Evolutionary conservation across 2,797 vertebrate species (phyloP).

Genomic region (Pipistrellus pipistrellus): DNA sequence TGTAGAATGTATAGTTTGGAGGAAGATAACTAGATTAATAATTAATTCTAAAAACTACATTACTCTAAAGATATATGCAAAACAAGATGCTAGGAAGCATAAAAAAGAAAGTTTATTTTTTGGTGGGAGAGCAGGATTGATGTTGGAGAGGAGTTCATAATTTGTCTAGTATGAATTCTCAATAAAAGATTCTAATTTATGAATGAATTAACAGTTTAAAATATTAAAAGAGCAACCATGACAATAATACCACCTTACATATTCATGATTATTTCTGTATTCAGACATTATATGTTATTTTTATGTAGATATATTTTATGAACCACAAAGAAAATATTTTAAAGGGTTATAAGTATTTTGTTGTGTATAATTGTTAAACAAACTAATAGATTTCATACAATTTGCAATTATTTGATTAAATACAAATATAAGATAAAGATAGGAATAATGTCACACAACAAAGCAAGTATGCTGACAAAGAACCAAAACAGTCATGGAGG

Average conservation of each 20-base stretch:
- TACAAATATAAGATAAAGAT: neutral
- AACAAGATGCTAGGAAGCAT: neutral
- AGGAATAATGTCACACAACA: neutral
- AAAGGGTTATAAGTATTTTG: neutral
- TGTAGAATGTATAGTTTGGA: neutral
- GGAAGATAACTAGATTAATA: neutral
- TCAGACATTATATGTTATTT: neutral
- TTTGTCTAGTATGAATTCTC: neutral
- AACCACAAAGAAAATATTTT: conserved; percentile 9
- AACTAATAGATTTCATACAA: neutral
- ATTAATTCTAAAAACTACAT: neutral
- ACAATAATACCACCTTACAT: neutral
- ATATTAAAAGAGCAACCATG: neutral
- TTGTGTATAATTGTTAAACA: neutral
- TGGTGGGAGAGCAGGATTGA: neutral
- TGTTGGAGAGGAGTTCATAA: neutral
- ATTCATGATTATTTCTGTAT: neutral
- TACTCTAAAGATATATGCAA: neutral
- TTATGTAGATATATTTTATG: neutral
- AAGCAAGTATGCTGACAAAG: neutral
- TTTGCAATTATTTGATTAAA: neutral
- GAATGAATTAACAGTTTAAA: neutral
- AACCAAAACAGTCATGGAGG: neutral
- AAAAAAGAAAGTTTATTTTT: neutral
- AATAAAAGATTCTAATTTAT: neutral